These are phyloP conservation scores for Epinephelus lanceolatus DNA, from an alignment of 2,113 vertebrate species.

Conservation along the genomic window DNA sequence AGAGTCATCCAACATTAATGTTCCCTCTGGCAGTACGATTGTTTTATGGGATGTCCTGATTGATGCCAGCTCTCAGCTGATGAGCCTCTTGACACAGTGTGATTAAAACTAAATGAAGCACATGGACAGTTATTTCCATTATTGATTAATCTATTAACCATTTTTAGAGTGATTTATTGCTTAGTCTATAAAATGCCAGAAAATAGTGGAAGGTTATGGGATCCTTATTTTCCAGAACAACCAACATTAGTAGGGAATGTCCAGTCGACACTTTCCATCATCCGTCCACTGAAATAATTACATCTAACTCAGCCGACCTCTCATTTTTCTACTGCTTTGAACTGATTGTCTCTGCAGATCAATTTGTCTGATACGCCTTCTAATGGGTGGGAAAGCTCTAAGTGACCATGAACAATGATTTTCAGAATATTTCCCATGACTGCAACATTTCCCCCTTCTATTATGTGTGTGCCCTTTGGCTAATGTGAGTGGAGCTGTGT, in stretches of 20 bases:
- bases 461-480: slow-evolving; percentile 65
- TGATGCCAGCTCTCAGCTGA: slow-evolving; percentile 15
- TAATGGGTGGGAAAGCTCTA: slow-evolving; percentile 58
- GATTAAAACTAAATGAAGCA: slow-evolving; percentile 18
- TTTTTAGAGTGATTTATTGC: not conserved
- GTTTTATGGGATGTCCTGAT: not conserved
- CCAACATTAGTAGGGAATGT: not conserved
- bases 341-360: slow-evolving; percentile 34
- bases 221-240: not conserved
- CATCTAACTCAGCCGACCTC: not conserved
- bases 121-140: not conserved
- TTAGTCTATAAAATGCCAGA: not conserved
- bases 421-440: slow-evolving; percentile 72
- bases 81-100: not conserved
- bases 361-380: slow-evolving; percentile 40
- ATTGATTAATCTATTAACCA: not conserved
- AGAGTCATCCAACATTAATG: slow-evolving; percentile 11
- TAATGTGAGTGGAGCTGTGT: slow-evolving; percentile 68
- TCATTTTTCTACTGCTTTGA: slow-evolving; percentile 43
- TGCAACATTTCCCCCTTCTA: slow-evolving; percentile 65
- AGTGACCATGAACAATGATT: slow-evolving; percentile 60
- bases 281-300: slow-evolving; percentile 12
- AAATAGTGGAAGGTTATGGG: not conserved
- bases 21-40: not conserved
- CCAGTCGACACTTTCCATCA: not conserved